Base-by-base conservation (phyloP, 1,140 invertebrate species). In the Cydia fagiglandana region DNA sequence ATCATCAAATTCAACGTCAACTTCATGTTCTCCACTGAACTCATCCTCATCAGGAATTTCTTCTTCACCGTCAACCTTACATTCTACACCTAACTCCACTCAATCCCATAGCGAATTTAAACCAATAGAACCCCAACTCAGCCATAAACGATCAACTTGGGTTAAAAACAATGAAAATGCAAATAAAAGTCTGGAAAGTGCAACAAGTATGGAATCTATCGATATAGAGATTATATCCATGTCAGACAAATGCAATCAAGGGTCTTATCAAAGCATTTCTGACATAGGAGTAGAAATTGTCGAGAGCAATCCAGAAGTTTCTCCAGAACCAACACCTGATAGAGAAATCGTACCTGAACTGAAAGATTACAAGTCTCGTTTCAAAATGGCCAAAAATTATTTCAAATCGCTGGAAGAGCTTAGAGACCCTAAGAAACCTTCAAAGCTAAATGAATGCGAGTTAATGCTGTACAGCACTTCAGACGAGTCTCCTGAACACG, bases 401-500 rank as follows among this genome's bases (percentile, higher is more conserved):
- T 94, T 94, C 75, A 88, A 94, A 81, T 93, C 90, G 1, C 76
- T 93, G 38, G 92, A 93, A 84, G 91, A 91, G 75, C 76, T 92
- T 12, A 86, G 88, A 77, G 86, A 85, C 73, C 68, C 83, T 34
- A 84, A 84, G 76, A 89, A 89, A 76, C 78, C 78, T 30, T 80
- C 78, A 77, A 89, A 88, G 77, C 41, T 89, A 20, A 93, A 88
- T 75, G 91, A 91, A 86, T 91, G 88, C 78, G 84, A 92, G 88
- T 77, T 85, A 76, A 73, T 89, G 50, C 80, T 91, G 64, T 81
- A 79, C 68, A 84, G 81, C 24, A 77, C 80, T 76, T 86, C 86
- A 53, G 86, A 80, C 53, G 91, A 91, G 89, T 90, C 87, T 90
- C 86, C 84, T 20, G 81, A 84, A 78, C 76, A 82, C 4, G 79